Conservation (phyloP, 2,888 invertebrate genomes). For the Metopia argyrocephala region DNA sequence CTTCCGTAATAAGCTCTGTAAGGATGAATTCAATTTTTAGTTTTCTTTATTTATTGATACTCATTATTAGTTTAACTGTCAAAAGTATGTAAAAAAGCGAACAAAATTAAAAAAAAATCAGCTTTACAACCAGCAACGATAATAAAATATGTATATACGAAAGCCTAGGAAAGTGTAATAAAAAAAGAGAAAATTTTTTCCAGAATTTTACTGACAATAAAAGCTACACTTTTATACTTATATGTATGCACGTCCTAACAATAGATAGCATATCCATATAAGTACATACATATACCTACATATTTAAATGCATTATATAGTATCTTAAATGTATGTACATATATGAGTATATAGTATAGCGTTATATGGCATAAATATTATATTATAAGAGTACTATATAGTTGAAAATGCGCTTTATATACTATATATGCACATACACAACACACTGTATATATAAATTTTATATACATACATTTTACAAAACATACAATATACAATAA, state of each 20-base stretch:
- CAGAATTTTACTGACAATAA: not conserved
- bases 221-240: too few relatives aligned
- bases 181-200: not conserved
- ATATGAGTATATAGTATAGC: not conserved
- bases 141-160: not conserved
- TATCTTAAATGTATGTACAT: too few relatives aligned
- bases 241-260: too few relatives aligned
- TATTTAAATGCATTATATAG: too few relatives aligned
- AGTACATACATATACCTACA: not conserved
- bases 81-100: not conserved
- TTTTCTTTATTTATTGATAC: not conserved
- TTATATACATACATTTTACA: not conserved
- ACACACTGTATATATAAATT: not conserved
- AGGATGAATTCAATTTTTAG: too few relatives aligned
- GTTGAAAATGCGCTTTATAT: not conserved
- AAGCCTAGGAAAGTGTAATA: not conserved
- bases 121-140: not conserved
- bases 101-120: not conserved
- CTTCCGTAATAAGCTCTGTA: too few relatives aligned
- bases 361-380: too few relatives aligned
- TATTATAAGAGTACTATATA: not conserved
- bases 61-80: constrained; percentile 1
- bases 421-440: not conserved
- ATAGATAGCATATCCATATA: not conserved
- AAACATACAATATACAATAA: not conserved